phyloP scores from a whole-genome alignment of 2,113 vertebrate genomes.

The Melanerpes aurifrons region DNA sequence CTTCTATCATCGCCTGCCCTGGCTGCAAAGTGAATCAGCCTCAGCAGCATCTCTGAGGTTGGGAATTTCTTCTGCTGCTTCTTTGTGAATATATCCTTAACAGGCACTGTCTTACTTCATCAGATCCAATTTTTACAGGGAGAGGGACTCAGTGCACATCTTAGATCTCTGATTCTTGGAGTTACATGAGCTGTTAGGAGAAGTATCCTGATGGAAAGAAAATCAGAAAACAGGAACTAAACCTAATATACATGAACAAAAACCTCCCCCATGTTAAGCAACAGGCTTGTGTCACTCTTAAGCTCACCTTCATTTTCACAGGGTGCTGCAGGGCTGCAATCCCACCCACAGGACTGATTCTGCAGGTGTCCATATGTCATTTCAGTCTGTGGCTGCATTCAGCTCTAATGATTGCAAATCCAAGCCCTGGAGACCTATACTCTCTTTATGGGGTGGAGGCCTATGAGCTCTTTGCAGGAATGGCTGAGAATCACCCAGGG shows the following conservation, averaged over 20 bases:
- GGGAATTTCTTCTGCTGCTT: not conserved
- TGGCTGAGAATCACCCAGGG: not conserved
- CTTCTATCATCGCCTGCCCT: not conserved
- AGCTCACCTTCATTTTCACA: not conserved
- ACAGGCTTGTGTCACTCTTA: not conserved
- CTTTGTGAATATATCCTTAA: not conserved
- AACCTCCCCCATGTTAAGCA: accelerated
- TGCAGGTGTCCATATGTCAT: accelerated
- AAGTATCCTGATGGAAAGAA: not conserved
- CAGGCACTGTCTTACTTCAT: accelerated
- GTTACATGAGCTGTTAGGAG: not conserved
- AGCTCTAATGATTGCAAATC: not conserved
- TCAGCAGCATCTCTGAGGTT: not conserved
- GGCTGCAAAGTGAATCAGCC: not conserved
- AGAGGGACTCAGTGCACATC: not conserved
- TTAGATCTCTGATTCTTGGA: not conserved
- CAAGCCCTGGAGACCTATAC: not conserved
- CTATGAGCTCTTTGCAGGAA: too few relatives aligned
- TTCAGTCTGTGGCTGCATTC: not conserved
- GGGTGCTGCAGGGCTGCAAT: not conserved
- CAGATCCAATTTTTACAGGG: not conserved
- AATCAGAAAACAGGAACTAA: not conserved
- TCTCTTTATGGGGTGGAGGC: too few relatives aligned
- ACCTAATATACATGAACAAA: not conserved
- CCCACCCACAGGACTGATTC: not conserved